Evolutionary conservation across 2,113 vertebrate genomes (phyloP), one percentile per base, ranked within the genome.

Genomic region (Cyanoramphus novaezelandiae): DNA sequence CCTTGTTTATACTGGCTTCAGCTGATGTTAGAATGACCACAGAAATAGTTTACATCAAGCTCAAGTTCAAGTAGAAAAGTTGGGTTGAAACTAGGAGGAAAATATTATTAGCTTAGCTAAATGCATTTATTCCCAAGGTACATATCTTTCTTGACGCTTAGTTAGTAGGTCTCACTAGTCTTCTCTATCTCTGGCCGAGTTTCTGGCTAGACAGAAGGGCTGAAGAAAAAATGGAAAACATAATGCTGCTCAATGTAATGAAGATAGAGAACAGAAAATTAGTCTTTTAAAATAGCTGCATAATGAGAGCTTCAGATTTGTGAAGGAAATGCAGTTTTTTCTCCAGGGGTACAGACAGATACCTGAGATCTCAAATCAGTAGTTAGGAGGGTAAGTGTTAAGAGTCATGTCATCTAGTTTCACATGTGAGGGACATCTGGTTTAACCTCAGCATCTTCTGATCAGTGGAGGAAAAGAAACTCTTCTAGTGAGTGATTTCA

Each of bases 1-100:
- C 62, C 53, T 65, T 97, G 27, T 94, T 95, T 92, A 80, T 77
- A 63, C 37, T 92, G 92, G 59, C 37, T 96, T 95, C 64, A 86
- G 25, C 39, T 65, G 78, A 79, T 79, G 25, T 31, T 94, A 79
- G 52, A 49, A 16, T 83, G 93, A 83, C 49, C 71, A 77, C 55
- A 74, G 90, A 65, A 6, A 80, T 79, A 29, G 35, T 93, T 96
- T 95, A 90, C 57, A 76, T 88, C 75, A 82, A 81, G 79, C 37
- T 90, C 49, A 72, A 69, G 69, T 77, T 96, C 70, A 67, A 60
- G 52, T 46, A 27, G 17, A 82, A 82, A 75, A 83, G 25, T 41
- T 94, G 52, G 33, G 24, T 57, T 88, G 41, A 94, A 92, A 94
- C 23, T 52, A 59, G 41, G 49, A 53, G 60, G 83, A 81, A 87